Evolutionary conservation across 2,113 vertebrate genomes (phyloP).

Genomic region (Gymnocephalus cernua): DNA sequence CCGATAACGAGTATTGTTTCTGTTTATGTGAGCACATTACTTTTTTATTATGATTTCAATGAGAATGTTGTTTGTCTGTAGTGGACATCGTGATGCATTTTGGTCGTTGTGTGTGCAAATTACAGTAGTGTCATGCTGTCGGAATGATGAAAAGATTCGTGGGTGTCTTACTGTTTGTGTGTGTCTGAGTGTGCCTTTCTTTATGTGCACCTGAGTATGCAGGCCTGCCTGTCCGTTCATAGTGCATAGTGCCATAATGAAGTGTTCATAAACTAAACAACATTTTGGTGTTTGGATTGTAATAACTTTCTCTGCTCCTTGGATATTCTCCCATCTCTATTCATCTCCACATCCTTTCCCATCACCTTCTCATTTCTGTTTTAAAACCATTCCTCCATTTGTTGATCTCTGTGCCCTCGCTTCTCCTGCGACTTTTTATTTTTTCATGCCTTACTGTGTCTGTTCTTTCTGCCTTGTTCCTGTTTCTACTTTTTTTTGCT

Average conservation of each 20-base stretch:
- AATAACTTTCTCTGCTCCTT: slow-evolving; percentile 83
- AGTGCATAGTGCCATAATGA: slow-evolving; percentile 72
- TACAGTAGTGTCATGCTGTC: slow-evolving; percentile 45
- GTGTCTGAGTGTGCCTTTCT: slow-evolving; percentile 57
- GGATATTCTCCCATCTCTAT: slow-evolving; percentile 77
- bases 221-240: slow-evolving; percentile 75
- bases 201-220: slow-evolving; percentile 59
- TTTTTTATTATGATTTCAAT: slow-evolving; percentile 68
- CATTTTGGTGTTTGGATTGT: slow-evolving; percentile 79
- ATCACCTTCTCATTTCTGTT: slow-evolving; percentile 60
- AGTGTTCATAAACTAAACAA: slow-evolving; percentile 76
- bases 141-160: slow-evolving; percentile 53
- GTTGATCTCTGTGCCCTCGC: slow-evolving; percentile 57
- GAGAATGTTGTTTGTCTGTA: slow-evolving; percentile 55
- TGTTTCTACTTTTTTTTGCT: slow-evolving; percentile 44
- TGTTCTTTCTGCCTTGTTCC: slow-evolving; percentile 51
- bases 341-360: slow-evolving; percentile 67
- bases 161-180: slow-evolving; percentile 21
- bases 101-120: slow-evolving; percentile 51
- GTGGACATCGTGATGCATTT: slow-evolving; percentile 58
- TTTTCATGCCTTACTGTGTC: slow-evolving; percentile 57
- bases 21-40: slow-evolving; percentile 82
- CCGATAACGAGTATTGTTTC: slow-evolving; percentile 81
- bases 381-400: slow-evolving; percentile 54
- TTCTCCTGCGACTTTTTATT: slow-evolving; percentile 50